phyloP scores from a whole-genome alignment of 2,888 invertebrate species.

The Aphelenchoides bicaudatus region DNA sequence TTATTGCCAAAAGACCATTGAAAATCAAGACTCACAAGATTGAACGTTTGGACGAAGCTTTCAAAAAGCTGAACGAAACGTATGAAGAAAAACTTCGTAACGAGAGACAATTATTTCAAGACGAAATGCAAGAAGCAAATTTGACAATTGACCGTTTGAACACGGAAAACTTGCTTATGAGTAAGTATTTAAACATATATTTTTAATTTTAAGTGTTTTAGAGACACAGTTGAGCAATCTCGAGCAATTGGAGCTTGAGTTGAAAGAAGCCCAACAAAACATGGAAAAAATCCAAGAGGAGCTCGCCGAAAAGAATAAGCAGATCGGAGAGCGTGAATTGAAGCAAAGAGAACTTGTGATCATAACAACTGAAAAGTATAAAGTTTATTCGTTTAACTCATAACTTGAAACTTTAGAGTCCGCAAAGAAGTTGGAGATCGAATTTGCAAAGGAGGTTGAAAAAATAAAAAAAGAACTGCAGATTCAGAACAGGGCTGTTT shows the following conservation, averaged over 20 bases:
- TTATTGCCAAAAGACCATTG: constrained; percentile 34
- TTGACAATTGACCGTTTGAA: constrained; percentile 25
- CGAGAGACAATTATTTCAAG: constrained; percentile 19
- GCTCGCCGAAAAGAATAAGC: constrained; percentile 32
- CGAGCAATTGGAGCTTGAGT: constrained; percentile 33
- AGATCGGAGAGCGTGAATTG: constrained; percentile 31
- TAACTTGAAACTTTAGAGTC: constrained; percentile 1
- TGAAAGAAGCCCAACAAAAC: constrained; percentile 30
- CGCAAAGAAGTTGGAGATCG: constrained; percentile 28
- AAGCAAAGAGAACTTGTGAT: constrained; percentile 33
- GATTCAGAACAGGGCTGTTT: constrained; percentile 31
- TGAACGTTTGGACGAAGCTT: constrained; percentile 27
- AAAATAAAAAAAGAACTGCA: constrained; percentile 31
- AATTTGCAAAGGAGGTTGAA: constrained; percentile 29
- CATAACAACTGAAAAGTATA: constrained; percentile 31
- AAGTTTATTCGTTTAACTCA: background rate
- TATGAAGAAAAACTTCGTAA: constrained; percentile 24
- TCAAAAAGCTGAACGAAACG: constrained; percentile 2
- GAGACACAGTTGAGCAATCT: constrained; percentile 32
- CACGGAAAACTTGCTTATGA: constrained; percentile 31
- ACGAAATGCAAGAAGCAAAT: constrained; percentile 26
- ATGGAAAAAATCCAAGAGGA: constrained; percentile 27
- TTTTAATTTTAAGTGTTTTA: constrained; percentile 19
- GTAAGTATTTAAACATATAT: constrained; percentile 17
- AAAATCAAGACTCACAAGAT: constrained; percentile 30